Percentiles rank a stretch among this genome's conserved stretches.
These are phyloP conservation scores for Catotricha subobsoleta DNA, from an alignment of 2,888 invertebrate species.

Conservation along the genomic window DNA sequence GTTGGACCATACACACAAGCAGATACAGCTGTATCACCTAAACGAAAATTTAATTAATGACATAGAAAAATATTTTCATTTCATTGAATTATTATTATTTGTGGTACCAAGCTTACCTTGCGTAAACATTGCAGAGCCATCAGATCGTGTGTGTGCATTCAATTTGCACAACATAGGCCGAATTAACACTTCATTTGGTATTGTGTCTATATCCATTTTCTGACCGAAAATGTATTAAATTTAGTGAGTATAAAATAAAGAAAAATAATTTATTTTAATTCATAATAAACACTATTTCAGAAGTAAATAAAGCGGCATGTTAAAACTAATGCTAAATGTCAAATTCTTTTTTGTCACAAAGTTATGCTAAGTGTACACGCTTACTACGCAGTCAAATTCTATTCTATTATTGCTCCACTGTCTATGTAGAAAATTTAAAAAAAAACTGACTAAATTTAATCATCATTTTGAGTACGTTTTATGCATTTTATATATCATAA, in stretches of 20 bases:
- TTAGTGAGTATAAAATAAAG: not conserved
- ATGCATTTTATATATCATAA: too few species aligned
- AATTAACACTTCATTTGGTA: slow-evolving; percentile 11
- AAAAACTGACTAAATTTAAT: too few species aligned
- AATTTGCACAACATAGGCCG: slow-evolving; percentile 47
- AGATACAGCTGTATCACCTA: slow-evolving; percentile 60
- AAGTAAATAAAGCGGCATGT: not conserved
- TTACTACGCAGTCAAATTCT: too few species aligned
- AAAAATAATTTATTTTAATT: not conserved
- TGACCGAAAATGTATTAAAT: not conserved
- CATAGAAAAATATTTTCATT: not conserved
- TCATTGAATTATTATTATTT: too few species aligned
- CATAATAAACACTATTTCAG: not conserved
- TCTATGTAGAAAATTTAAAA: too few species aligned
- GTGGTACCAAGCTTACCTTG: slow-evolving; percentile 53
- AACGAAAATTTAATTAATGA: too few species aligned
- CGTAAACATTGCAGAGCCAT: slow-evolving; percentile 59
- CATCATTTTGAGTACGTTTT: too few species aligned
- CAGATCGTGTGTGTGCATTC: slow-evolving; percentile 51
- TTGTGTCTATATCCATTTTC: not conserved
- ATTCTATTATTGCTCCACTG: too few species aligned
- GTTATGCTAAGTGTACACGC: too few species aligned
- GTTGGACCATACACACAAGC: slow-evolving; percentile 69
- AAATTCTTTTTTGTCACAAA: too few species aligned
- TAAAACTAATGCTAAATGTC: not conserved